Evolutionary conservation across 1,140 invertebrate species (phyloP), one percentile per base, ranked within the genome.

Genomic region (Yoshiicerus persimilis): DNA sequence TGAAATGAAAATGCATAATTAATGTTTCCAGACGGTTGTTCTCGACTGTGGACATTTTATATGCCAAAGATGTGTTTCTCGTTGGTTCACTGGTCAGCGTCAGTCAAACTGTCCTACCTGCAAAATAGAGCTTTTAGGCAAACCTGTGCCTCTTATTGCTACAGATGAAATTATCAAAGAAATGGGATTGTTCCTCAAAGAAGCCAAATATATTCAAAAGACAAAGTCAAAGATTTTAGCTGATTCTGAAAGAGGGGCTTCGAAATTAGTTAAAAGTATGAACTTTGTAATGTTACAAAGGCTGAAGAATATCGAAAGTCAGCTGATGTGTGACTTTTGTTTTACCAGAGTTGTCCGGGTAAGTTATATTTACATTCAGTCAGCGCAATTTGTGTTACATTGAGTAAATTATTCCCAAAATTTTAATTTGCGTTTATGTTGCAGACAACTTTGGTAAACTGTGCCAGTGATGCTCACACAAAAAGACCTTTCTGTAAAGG

Each of bases 241-340:
- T 0, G 38, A 32, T 85, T 36, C 32, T 8, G 87, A 75, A 39
- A 88, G 70, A 34, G 87, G 84, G 13, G 34, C 47, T 30, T 70
- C 34, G 10, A 88, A 88, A 70, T 62, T 86, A 64, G 23, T 86
- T 1, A 88, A 88, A 38, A 86, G 66, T 38, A 88, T 86, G 84
- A 88, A 88, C 27, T 88, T 88, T 41, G 70, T 88, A 2, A 77
- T 88, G 39, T 70, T 88, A 2, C 87, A 88, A 80, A 25, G 87
- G 23, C 41, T 88, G 8, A 88, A 88, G 32, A 88, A 88, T 41
- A 34, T 88, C 13, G 87, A 88, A 62, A 41, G 25, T n/a, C 84
- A 88, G 32, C 84, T 88, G 4, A 88, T 88, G 87, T 88, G 87
- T 39, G 87, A 88, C 41, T 88, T 75, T 56, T 88, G 87, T 70